Conservation (phyloP, 2,113 vertebrate species). For the Sturnira hondurensis region DNA sequence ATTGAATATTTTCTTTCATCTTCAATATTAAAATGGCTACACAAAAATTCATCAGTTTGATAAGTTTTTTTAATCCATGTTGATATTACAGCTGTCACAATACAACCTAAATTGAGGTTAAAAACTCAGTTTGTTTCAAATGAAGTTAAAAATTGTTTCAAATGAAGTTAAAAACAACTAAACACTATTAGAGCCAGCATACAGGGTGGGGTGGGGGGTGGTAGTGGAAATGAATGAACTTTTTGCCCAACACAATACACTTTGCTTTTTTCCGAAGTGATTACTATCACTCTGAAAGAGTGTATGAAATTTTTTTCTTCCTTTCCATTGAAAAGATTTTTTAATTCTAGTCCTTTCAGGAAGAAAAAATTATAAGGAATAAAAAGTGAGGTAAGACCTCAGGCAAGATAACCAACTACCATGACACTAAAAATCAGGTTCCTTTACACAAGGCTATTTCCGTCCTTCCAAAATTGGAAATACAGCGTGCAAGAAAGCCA, state of each 20-base stretch:
- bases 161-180: too few species aligned
- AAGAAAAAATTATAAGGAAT: neutral
- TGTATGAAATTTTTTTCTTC: neutral
- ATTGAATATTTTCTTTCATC: too few species aligned
- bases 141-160: too few species aligned
- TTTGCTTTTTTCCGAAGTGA: neutral
- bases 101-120: too few species aligned
- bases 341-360: neutral
- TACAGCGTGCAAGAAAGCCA: neutral
- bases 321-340: neutral
- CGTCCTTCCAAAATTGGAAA: neutral
- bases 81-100: too few species aligned
- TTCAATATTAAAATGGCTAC: too few species aligned
- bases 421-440: neutral
- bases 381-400: neutral
- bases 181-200: too few species aligned
- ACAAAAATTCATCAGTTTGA: too few species aligned
- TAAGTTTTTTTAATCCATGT: too few species aligned
- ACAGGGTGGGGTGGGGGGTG: too few species aligned
- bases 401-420: neutral
- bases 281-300: neutral
- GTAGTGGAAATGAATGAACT: accelerated
- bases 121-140: too few species aligned
- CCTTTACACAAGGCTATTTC: neutral
- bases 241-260: too few species aligned